Evolutionary conservation across 2,113 vertebrate genomes (phyloP).

Genomic region (Balaenoptera acutorostrata): DNA sequence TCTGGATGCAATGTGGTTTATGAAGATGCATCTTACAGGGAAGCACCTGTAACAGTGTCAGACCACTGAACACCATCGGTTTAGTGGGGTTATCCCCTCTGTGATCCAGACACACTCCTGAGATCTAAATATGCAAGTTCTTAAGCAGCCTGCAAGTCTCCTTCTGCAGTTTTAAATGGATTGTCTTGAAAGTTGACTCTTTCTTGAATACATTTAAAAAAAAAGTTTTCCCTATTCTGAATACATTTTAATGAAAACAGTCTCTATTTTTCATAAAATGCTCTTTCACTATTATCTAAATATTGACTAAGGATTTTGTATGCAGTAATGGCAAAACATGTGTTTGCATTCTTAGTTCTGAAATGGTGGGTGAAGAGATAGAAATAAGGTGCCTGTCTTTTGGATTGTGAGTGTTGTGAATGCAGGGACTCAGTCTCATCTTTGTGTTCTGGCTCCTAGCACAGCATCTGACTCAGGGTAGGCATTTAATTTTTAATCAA

Average conservation of each 20-base stretch:
- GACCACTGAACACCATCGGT: neutral
- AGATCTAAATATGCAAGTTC: neutral
- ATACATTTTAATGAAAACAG: neutral
- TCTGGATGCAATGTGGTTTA: neutral
- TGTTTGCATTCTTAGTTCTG: neutral
- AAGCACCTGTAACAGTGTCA: neutral
- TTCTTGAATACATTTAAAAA: neutral
- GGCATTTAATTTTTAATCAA: slow-evolving; percentile 65
- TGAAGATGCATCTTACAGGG: neutral
- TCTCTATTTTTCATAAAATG: neutral
- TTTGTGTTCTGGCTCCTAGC: neutral
- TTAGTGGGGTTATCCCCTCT: neutral
- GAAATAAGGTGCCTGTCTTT: neutral
- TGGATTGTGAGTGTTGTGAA: neutral
- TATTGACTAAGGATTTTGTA: neutral
- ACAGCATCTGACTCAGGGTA: neutral
- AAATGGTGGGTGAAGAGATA: neutral
- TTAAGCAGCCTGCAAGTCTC: neutral
- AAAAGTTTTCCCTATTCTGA: neutral
- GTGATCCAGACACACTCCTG: neutral
- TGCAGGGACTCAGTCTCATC: neutral
- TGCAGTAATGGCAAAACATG: neutral
- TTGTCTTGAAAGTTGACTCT: neutral
- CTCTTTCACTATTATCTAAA: neutral
- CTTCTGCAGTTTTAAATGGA: neutral